phyloP scores from a whole-genome alignment of 2,113 vertebrate species.

The Anguilla japonica region DNA sequence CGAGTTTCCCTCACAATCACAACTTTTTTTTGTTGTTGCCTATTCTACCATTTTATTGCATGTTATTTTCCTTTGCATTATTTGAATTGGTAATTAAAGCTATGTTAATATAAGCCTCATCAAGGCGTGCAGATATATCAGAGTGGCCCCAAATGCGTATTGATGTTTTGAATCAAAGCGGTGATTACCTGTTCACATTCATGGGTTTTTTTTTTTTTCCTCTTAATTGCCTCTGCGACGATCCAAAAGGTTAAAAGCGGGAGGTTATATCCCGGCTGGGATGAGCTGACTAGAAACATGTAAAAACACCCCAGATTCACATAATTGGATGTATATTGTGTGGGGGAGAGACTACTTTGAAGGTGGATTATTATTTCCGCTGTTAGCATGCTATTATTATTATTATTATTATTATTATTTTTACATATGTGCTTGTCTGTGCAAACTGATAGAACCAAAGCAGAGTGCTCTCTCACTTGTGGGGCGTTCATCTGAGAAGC shows the following conservation, averaged over 20 bases:
- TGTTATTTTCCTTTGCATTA: constrained; percentile 68
- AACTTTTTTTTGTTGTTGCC: constrained; percentile 41
- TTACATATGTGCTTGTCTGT: no score
- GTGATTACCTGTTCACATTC: constrained; percentile 69
- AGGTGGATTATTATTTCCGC: no score
- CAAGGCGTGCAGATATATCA: constrained; percentile 72
- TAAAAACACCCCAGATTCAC: neutral
- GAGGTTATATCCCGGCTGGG: constrained; percentile 19
- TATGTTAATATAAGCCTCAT: constrained; percentile 75
- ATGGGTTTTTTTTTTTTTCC: constrained; percentile 48
- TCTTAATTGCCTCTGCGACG: constrained; percentile 57
- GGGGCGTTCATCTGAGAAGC: no score
- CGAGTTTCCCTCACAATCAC: constrained; percentile 64
- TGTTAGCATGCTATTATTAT: no score
- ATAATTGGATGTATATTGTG: neutral
- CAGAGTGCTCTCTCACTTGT: no score
- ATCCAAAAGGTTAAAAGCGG: constrained; percentile 51
- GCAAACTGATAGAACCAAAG: no score
- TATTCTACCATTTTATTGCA: constrained; percentile 68
- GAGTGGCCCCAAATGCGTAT: constrained; percentile 71
- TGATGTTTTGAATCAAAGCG: constrained; percentile 75
- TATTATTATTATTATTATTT: no score
- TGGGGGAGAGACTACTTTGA: neutral
- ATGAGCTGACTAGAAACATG: constrained; percentile 11
- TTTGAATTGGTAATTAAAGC: constrained; percentile 80